Percentiles rank a stretch among this genome's conserved stretches.
These are phyloP conservation scores for Lepidochrysops patricia DNA, from an alignment of 2,888 invertebrate genomes.

Conservation along the genomic window DNA sequence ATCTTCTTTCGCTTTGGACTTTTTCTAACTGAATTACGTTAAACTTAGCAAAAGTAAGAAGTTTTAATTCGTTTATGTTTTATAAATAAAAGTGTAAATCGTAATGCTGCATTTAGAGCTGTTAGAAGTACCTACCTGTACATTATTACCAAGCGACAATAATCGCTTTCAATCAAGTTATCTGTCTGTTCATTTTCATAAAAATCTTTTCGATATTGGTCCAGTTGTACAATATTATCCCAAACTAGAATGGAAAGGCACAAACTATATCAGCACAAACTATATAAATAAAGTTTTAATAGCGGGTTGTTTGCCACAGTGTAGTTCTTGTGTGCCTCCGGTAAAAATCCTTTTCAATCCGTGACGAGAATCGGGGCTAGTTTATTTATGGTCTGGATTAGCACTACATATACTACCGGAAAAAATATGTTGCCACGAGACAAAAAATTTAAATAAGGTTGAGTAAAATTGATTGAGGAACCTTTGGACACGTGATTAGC, in stretches of 20 bases:
- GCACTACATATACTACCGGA: no score
- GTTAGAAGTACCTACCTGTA: no score
- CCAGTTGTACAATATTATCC: not conserved
- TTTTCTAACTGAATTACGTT: not conserved
- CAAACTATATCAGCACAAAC: constrained; percentile 32
- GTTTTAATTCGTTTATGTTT: not conserved
- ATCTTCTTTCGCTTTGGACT: constrained; percentile 1
- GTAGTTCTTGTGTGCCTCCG: constrained; percentile 21
- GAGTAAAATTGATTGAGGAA: no score
- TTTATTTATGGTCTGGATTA: no score
- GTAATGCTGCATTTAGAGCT: no score
- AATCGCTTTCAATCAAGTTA: no score
- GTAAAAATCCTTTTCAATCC: constrained; percentile 23
- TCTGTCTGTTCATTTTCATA: no score
- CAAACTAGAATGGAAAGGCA: constrained; percentile 18
- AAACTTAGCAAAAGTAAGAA: not conserved
- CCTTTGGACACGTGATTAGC: no score
- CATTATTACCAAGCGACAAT: no score
- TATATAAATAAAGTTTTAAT: constrained; percentile 38
- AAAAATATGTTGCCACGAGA: no score
- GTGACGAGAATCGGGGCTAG: not conserved
- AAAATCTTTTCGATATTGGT: not conserved
- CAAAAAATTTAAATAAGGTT: no score
- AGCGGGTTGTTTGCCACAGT: constrained; percentile 22
- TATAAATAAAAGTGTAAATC: not conserved